These are phyloP conservation scores for Polyergus mexicanus DNA, from an alignment of 1,140 invertebrate genomes.

Conservation along the genomic window DNA sequence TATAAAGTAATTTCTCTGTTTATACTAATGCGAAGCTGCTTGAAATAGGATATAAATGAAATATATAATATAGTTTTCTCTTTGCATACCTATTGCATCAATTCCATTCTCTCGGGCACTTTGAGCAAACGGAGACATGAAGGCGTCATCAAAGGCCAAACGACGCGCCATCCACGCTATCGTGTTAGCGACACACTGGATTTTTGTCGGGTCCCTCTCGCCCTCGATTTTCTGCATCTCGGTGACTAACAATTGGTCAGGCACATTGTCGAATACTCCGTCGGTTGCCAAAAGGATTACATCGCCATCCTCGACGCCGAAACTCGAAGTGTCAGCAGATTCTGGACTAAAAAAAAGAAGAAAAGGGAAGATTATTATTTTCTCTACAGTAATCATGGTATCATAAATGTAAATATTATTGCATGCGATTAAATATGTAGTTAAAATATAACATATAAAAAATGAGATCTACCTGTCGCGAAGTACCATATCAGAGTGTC, in stretches of 20 bases:
- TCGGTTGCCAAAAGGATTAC: slow-evolving; percentile 98
- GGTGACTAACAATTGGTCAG: slow-evolving; percentile 94
- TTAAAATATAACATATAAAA: not conserved
- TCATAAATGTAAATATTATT: not conserved
- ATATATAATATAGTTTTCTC: not conserved
- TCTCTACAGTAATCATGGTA: not conserved
- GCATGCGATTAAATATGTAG: slow-evolving; percentile 25
- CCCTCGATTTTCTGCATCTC: slow-evolving; percentile 92
- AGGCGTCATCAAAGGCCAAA: slow-evolving; percentile 96
- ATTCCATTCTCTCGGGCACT: slow-evolving; percentile 97
- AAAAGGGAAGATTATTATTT: not conserved
- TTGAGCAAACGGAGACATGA: slow-evolving; percentile 98
- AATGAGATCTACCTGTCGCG: slow-evolving; percentile 91
- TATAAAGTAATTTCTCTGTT: slow-evolving; percentile 20
- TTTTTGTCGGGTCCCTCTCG: slow-evolving; percentile 90
- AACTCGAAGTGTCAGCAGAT: slow-evolving; percentile 95
- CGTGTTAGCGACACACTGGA: slow-evolving; percentile 97
- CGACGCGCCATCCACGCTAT: slow-evolving; percentile 97
- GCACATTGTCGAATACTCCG: slow-evolving; percentile 99
- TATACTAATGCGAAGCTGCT: not conserved
- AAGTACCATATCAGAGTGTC: slow-evolving; percentile 93
- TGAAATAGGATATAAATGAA: not conserved
- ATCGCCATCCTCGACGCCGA: slow-evolving; percentile 97
- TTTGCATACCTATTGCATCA: slow-evolving; percentile 93
- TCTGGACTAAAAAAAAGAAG: slow-evolving; percentile 91